A percentile compares a stretch with the other conserved stretches of the same genome.
phyloP scores from a whole-genome alignment of 2,113 vertebrate genomes.

The Cavia aperea region DNA sequence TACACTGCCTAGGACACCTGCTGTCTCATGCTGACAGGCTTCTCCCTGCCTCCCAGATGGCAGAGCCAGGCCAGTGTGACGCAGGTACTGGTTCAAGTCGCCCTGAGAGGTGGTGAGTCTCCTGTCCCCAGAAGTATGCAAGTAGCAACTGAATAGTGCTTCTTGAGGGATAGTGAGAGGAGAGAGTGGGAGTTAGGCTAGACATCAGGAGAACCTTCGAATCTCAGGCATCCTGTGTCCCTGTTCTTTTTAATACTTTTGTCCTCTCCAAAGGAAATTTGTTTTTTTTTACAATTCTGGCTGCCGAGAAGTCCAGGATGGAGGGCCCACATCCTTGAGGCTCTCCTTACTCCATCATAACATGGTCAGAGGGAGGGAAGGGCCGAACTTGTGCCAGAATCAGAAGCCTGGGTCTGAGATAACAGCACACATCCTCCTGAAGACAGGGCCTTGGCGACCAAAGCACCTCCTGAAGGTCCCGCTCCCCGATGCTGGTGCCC shows the following conservation, averaged over 20 bases:
- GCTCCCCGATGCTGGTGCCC: background rate
- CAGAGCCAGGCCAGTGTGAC: background rate
- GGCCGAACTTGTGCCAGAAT: background rate
- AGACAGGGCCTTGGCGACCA: background rate
- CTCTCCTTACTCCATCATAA: background rate
- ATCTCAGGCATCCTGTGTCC: background rate
- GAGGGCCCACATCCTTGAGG: background rate
- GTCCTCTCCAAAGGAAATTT: background rate
- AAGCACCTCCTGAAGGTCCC: too few relatives aligned
- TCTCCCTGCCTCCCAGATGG: background rate
- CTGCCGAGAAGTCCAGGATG: background rate
- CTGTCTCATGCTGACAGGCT: background rate
- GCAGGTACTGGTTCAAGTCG: background rate
- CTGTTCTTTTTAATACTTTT: background rate
- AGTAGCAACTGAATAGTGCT: background rate
- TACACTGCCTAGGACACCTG: background rate
- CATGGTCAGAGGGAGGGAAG: background rate
- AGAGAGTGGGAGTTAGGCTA: rapidly evolving
- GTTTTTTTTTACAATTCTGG: background rate
- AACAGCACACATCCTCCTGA: background rate
- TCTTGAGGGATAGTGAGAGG: background rate
- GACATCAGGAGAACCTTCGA: background rate
- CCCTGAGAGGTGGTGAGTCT: background rate
- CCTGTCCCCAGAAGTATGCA: background rate
- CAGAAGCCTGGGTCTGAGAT: background rate